Evolutionary conservation across 2,797 vertebrate genomes (phyloP), one percentile per base, ranked within the genome.

Genomic region (Gobio occitaniae): DNA sequence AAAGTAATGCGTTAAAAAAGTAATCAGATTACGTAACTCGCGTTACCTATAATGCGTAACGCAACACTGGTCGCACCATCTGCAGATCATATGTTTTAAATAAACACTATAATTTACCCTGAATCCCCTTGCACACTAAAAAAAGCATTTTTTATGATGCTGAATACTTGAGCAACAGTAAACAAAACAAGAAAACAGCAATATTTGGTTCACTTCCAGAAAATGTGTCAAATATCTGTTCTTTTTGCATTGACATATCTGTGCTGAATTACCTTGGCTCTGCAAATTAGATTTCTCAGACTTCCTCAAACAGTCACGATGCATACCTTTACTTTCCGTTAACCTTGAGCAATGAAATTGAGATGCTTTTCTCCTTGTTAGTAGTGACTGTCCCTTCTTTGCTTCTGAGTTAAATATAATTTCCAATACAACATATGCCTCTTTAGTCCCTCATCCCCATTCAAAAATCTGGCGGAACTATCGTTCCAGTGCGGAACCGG

Each of bases 361-460:
- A 74, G 19, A 75, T 65, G 59, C 44, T 65, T 82, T 61, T 50
- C 21, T 61, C 50, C 44, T 50, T 63, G 41, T 82, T 50, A 82
- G 12, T 15, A 59, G 56, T 9, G 56, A 63, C 56, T 32, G 12
- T 50, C 41, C 15, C 15, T 19, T 47, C 44, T 75, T 75, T 80
- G 29, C 59, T 68, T 76, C 56, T 7, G 29, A 86, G 68, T 70
- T 78, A 63, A 79, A 79, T 74, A 71, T 65, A 2, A 75, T 80
- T 86, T 83, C 3, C 16, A 47, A 78, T 80, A 65, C 59, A 48
- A 68, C 77, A 84, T 25, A 36, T 78, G 48, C 47, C 54, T 80
- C 44, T 70, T 80, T 77, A 78, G 76, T 72, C 68, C 38, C 71
- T 85, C 79, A 82, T 86, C 78, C 66, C 41, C 19, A 84, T 86